Percentiles rank a stretch among this genome's conserved stretches.
These are phyloP conservation scores for Ptychadena robeensis DNA, from an alignment of 2,797 vertebrate genomes.

Conservation along the genomic window DNA sequence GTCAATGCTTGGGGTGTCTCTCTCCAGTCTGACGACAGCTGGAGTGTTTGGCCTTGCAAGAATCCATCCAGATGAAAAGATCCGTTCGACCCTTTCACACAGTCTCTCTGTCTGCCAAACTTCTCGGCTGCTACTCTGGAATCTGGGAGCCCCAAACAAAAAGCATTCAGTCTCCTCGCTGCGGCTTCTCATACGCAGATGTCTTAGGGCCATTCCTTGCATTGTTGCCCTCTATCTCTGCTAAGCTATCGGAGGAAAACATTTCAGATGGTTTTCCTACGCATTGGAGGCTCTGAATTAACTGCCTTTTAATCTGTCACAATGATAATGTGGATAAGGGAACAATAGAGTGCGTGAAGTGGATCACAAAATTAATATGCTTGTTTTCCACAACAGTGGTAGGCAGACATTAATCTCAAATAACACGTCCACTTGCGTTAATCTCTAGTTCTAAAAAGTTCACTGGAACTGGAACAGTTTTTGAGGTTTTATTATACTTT, in stretches of 20 bases:
- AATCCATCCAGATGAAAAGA: constrained; percentile 72
- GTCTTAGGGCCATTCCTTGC: constrained; percentile 83
- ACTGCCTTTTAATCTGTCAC: constrained; percentile 85
- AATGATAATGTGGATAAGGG: constrained; percentile 78
- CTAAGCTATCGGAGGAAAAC: constrained; percentile 81
- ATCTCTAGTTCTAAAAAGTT: neutral
- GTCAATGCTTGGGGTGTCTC: constrained; percentile 63
- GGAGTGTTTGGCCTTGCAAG: constrained; percentile 63
- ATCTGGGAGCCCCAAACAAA: constrained; percentile 73
- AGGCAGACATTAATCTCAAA: constrained; percentile 3
- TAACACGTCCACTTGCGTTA: neutral
- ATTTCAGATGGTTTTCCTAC: constrained; percentile 89
- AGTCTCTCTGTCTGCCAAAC: constrained; percentile 64
- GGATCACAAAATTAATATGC: constrained; percentile 72
- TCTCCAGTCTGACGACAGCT: constrained; percentile 67
- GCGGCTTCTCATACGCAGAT: constrained; percentile 81
- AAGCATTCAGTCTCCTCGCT: constrained; percentile 75
- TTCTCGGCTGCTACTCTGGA: constrained; percentile 66
- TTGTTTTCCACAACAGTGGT: constrained; percentile 65
- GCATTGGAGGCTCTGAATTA: constrained; percentile 84
- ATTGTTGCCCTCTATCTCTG: constrained; percentile 85
- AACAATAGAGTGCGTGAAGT: constrained; percentile 85
- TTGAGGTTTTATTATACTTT: too few species aligned
- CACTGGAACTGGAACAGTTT: too few species aligned
- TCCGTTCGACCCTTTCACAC: constrained; percentile 73